Evolutionary conservation across 2,113 vertebrate species (phyloP).

Genomic region (Phalacrocorax carbo): DNA sequence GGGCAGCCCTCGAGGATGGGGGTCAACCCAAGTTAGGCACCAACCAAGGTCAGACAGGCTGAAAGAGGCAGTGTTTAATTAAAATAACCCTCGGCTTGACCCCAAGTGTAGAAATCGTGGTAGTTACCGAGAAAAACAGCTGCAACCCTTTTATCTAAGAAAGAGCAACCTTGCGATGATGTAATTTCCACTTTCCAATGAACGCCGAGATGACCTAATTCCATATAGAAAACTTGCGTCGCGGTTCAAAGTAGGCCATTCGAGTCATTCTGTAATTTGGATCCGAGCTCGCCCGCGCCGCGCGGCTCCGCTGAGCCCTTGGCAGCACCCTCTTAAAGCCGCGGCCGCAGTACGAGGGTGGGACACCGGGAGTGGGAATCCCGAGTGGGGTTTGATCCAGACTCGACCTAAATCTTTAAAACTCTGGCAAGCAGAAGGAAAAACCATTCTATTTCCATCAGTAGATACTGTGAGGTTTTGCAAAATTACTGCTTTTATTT

Average conservation of each 20-base stretch:
- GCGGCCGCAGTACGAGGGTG: accelerated
- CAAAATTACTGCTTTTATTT: background rate
- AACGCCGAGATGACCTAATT: background rate
- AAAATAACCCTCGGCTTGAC: background rate
- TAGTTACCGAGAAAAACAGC: background rate
- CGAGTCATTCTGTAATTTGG: background rate
- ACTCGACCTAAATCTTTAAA: background rate
- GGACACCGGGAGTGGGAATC: background rate
- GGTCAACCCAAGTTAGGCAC: background rate
- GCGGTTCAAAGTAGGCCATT: background rate
- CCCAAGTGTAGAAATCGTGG: background rate
- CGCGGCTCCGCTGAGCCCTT: background rate
- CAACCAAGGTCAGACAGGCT: background rate
- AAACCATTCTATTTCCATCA: background rate
- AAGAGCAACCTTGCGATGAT: background rate
- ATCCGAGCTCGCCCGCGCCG: accelerated
- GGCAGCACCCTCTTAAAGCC: background rate
- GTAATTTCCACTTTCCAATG: background rate
- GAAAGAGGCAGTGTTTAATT: background rate
- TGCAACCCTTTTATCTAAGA: background rate
- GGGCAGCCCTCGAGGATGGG: background rate
- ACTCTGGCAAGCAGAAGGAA: background rate
- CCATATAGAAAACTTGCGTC: background rate
- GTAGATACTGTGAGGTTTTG: background rate
- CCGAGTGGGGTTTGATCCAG: background rate